phyloP scores from a whole-genome alignment of 2,797 vertebrate species.

The Syngnathus acus region DNA sequence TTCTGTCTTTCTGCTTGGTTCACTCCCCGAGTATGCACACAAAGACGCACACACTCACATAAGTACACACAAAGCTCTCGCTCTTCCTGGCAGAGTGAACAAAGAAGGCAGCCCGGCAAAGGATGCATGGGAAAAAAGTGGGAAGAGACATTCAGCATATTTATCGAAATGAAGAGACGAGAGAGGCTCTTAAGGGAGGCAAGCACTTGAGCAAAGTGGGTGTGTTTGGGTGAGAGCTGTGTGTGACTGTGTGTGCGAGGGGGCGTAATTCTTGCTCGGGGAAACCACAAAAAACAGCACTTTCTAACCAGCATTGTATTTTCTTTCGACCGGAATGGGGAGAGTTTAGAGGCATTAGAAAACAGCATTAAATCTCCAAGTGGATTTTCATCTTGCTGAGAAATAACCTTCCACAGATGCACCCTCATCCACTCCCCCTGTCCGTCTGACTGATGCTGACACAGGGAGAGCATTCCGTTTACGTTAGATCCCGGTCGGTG shows the following conservation, averaged over 20 bases:
- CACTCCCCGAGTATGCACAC: slow-evolving; percentile 26
- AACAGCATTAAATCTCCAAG: slow-evolving; percentile 46
- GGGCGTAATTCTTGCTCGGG: slow-evolving; percentile 32
- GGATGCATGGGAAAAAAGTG: slow-evolving; percentile 24
- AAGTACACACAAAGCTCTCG: slow-evolving; percentile 20
- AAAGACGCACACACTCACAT: slow-evolving; percentile 8
- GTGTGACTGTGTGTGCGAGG: slow-evolving; percentile 3
- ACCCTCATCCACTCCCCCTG: slow-evolving; percentile 24
- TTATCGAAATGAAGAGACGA: slow-evolving; percentile 67
- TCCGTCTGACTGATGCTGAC: slow-evolving; percentile 38
- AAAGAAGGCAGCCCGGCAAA: slow-evolving; percentile 35
- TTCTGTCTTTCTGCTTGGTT: slow-evolving; percentile 39
- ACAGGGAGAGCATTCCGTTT: slow-evolving; percentile 33
- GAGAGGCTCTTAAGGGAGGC: slow-evolving; percentile 53
- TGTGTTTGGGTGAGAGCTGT: neutral
- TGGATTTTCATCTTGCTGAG: slow-evolving; percentile 54
- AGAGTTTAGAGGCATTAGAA: slow-evolving; percentile 46
- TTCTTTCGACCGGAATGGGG: slow-evolving; percentile 29
- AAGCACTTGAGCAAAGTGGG: slow-evolving; percentile 59
- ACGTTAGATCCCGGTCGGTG: slow-evolving; percentile 19
- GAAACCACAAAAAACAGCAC: slow-evolving; percentile 34
- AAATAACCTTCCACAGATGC: slow-evolving; percentile 46
- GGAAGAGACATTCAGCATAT: slow-evolving; percentile 51
- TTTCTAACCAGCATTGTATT: slow-evolving; percentile 41
- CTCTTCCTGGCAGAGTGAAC: slow-evolving; percentile 46